These are phyloP conservation scores for Euwallacea fornicatus DNA, from an alignment of 1,140 invertebrate genomes.

Conservation along the genomic window DNA sequence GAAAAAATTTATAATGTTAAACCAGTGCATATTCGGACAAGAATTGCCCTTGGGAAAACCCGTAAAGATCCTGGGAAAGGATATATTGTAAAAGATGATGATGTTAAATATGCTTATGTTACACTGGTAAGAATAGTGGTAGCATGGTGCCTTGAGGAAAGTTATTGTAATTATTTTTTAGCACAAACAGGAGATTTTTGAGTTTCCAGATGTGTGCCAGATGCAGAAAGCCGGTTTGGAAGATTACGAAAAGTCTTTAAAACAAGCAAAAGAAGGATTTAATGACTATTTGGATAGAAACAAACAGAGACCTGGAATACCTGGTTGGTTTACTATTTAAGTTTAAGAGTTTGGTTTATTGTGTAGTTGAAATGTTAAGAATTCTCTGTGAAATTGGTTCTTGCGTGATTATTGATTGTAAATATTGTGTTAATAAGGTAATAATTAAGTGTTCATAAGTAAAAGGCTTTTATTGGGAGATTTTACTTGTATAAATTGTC, in stretches of 20 bases:
- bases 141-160: background rate
- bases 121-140: slow-evolving; percentile 66
- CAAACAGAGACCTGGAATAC: slow-evolving; percentile 58
- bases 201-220: slow-evolving; percentile 60
- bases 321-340: slow-evolving; percentile 65
- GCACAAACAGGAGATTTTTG: slow-evolving; percentile 59
- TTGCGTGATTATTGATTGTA: too few relatives aligned
- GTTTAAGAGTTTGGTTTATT: too few relatives aligned
- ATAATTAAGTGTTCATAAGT: too few relatives aligned
- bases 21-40: slow-evolving; percentile 69
- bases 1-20: slow-evolving; percentile 90
- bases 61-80: slow-evolving; percentile 57
- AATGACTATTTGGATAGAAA: slow-evolving; percentile 56
- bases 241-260: slow-evolving; percentile 58
- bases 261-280: slow-evolving; percentile 56
- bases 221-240: slow-evolving; percentile 51
- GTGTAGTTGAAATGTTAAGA: too few relatives aligned
- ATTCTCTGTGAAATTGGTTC: too few relatives aligned
- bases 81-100: slow-evolving; percentile 80
- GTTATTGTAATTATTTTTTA: slow-evolving; percentile 40
- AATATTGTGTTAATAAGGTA: too few relatives aligned
- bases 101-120: slow-evolving; percentile 80
- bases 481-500: too few relatives aligned
- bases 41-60: slow-evolving; percentile 67
- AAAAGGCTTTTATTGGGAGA: too few relatives aligned